Evolutionary conservation across 2,797 vertebrate genomes (phyloP), one percentile per base, ranked within the genome.

Genomic region (Danio tinwini): DNA sequence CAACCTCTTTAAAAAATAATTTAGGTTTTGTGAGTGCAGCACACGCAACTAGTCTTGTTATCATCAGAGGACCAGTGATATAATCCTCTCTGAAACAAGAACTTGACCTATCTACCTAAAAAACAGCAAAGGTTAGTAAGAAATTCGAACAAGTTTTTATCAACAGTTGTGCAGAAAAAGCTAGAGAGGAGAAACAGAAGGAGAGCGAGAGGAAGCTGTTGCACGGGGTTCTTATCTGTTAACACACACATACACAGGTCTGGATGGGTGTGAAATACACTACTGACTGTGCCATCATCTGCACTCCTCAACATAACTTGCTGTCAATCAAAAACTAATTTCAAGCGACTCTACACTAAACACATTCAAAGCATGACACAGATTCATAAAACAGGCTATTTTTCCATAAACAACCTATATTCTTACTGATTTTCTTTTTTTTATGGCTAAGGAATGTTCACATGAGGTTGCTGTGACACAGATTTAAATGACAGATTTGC

Each of bases 401-500:
- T 70, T 53, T 19, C 12, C 9, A 21, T 39, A 69, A 59, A 42
- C 52, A 78, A 59, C n/a, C 12, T 40, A 61, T 65, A 52, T 11
- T 68, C 47, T 53, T 13, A 52, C 2, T 50, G 50, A 50, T 3
- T 6, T 17, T 8, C 14, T 16, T 14, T 53, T n/a, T 76, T 59
- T 40, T 52, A 52, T 52, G 37, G 37, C 13, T 62, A 50, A 44
- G 9, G 44, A 42, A 42, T 40, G 76, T 52, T 55, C 76, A 71
- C 47, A 39, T 13, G 47, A 44, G 12, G 21, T 47, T 44, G 69
- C 72, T 80, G 16, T 80, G 69, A 64, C 58, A 80, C 42, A 12
- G 49, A 73, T 80, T 73, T 78, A 78, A 78, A 44, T 78, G 76
- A 78, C 59, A 80, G 59, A 72, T 80, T 45, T 80, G 69, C 45